A percentile compares a stretch with the other conserved stretches of the same genome.
phyloP scores from a whole-genome alignment of 2,888 invertebrate species.

The Sesamia inferens region DNA sequence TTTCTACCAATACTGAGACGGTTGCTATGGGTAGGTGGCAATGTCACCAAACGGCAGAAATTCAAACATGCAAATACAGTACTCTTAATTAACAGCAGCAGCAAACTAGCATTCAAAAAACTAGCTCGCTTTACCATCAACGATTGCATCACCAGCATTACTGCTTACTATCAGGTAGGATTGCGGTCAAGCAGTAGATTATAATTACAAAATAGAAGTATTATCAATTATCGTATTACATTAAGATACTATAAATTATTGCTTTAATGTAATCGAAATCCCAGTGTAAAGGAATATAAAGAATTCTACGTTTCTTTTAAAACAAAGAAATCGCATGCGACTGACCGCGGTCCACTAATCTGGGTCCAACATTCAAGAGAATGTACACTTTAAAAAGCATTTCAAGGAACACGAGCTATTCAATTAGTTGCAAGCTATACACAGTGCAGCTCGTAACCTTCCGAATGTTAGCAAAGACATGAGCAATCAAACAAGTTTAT shows the following conservation, averaged over 20 bases:
- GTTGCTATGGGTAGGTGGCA: not conserved
- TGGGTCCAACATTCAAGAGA: conserved; percentile 25
- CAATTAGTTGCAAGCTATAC: conserved; percentile 44
- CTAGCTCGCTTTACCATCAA: no score
- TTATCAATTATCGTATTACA: not conserved
- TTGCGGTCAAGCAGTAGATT: no score
- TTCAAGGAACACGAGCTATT: conserved; percentile 36
- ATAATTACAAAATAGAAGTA: no score
- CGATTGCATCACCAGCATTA: no score
- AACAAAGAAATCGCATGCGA: conserved; percentile 24
- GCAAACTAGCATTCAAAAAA: no score
- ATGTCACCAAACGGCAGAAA: not conserved
- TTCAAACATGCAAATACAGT: not conserved
- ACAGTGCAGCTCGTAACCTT: conserved; percentile 39
- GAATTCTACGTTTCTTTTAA: not conserved
- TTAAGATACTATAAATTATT: not conserved
- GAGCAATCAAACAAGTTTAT: conserved; percentile 61
- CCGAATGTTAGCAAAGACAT: conserved; percentile 48
- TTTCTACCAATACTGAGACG: not conserved
- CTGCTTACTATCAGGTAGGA: no score
- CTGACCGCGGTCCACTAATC: conserved; percentile 29
- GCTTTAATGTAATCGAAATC: not conserved
- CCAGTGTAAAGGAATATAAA: not conserved
- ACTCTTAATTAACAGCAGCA: no score
- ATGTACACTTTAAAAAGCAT: conserved; percentile 42